A percentile compares a stretch with the other conserved stretches of the same genome.
Conservation (phyloP, 1,140 invertebrate species). For the Pseudomyrmex concolor region DNA sequence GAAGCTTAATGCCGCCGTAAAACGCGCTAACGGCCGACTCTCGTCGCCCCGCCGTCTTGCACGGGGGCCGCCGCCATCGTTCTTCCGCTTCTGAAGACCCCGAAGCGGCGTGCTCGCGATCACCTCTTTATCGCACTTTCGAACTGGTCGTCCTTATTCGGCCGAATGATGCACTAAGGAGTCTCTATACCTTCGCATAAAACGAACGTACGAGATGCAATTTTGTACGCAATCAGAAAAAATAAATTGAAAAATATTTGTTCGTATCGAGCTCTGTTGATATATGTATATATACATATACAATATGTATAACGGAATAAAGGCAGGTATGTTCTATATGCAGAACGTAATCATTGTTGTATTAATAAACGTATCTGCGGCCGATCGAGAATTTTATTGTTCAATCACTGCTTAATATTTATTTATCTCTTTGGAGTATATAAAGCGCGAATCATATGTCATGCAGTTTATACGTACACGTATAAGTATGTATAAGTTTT, state of each 20-base stretch:
- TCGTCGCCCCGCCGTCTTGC: conserved; percentile 53
- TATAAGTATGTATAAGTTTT: not conserved
- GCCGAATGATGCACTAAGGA: not conserved
- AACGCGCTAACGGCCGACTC: conserved; percentile 74
- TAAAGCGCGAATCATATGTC: conserved; percentile 4
- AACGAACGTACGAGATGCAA: not conserved
- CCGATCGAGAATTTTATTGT: conserved; percentile 9
- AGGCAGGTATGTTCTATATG: not conserved
- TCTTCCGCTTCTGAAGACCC: conserved; percentile 44
- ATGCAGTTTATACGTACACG: not conserved
- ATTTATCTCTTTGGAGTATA: conserved; percentile 10
- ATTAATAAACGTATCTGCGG: not conserved
- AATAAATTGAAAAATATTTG: conserved; percentile 6
- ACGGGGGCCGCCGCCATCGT: conserved; percentile 35
- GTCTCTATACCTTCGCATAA: not conserved
- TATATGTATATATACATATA: not conserved
- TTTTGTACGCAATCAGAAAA: not conserved
- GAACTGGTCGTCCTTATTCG: not conserved
- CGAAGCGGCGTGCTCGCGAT: conserved; percentile 30
- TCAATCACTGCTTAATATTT: conserved; percentile 29
- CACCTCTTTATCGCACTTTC: conserved; percentile 43
- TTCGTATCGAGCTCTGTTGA: too few species aligned
- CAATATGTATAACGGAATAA: not conserved
- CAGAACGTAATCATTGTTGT: not conserved
- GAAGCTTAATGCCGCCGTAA: conserved; percentile 78